Base-by-base conservation (phyloP, 2,888 invertebrate genomes). In the Meliscaeva auricollis region DNA sequence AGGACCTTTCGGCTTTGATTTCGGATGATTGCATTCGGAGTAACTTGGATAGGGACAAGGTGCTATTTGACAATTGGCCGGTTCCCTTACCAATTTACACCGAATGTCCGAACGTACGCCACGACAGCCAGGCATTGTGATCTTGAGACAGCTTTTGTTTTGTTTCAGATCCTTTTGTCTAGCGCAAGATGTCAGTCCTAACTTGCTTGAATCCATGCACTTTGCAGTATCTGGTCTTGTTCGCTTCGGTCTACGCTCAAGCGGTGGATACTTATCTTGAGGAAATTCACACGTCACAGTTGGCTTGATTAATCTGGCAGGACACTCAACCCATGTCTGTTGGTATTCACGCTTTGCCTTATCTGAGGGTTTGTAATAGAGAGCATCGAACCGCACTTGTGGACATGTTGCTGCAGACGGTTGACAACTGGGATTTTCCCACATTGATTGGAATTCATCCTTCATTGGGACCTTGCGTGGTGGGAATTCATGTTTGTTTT, bases 261-360 rank as follows among this genome's bases (percentile, higher is more conserved):
- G 15, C 0, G 77, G 80, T 5, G 80, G 85, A 60, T 68, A 76
- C n/a, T 52, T 72, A 2, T 46, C 58, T 11, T 50, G 38, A 1
- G 66, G 70, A 48, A 22, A 60, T 41, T 75, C 60, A 62, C 91
- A 91, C 0, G 89, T 75, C 22, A 89, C 73, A 50, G 89, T 89
- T 17, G 88, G 88, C 11, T 88, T 89, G 0, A 89, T 87, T 44
- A 75, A 13, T n/a, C 89, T 15, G 0, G 89, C 87, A 0, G 91
- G 91, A 48, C 91, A 91, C 13, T 88, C 82, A 0, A 90, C 88
- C 91, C 91, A 91, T 5, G 91, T 91, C 62, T 90, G 91, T 87
- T 89, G 90, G 69, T 91, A 91, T 48, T 82, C 87, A 1, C 90
- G 89, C 15, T 88, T 90, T 0, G 89, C 85, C 77, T 91, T 90